Evolutionary conservation across 2,888 invertebrate species (phyloP).

Genomic region (Anarsia innoxiella): DNA sequence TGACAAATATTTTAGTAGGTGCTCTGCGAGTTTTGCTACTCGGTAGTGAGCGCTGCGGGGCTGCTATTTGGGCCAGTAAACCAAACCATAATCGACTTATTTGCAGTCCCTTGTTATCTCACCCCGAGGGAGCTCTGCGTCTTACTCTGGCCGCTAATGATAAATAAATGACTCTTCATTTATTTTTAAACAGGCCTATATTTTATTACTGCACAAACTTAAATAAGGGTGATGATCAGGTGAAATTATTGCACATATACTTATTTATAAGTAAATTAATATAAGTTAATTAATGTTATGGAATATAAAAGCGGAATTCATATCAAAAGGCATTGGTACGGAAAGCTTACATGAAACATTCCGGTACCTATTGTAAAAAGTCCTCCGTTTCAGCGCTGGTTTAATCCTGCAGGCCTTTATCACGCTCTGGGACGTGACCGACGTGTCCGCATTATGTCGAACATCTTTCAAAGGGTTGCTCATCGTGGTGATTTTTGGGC

Average conservation of each 20-base stretch:
- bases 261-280: too few relatives aligned
- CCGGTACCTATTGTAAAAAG: slow-evolving; percentile 27
- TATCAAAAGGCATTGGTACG: too few relatives aligned
- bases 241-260: too few relatives aligned
- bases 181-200: slow-evolving; percentile 10
- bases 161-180: slow-evolving; percentile 10
- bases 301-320: neutral
- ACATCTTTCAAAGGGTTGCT: slow-evolving; percentile 4
- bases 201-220: too few relatives aligned
- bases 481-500: neutral
- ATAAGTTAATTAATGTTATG: too few relatives aligned
- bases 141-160: slow-evolving; percentile 3
- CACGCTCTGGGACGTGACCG: slow-evolving; percentile 1
- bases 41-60: too few relatives aligned
- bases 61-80: neutral
- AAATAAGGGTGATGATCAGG: too few relatives aligned
- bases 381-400: slow-evolving; percentile 18
- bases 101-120: slow-evolving; percentile 20
- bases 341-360: slow-evolving; percentile 26
- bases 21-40: too few relatives aligned
- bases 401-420: slow-evolving; percentile 4
- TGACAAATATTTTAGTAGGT: too few relatives aligned
- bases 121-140: neutral
- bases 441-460: slow-evolving; percentile 1
- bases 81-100: slow-evolving; percentile 12